phyloP scores from a whole-genome alignment of 2,113 vertebrate species.

The Archilochus colubris region DNA sequence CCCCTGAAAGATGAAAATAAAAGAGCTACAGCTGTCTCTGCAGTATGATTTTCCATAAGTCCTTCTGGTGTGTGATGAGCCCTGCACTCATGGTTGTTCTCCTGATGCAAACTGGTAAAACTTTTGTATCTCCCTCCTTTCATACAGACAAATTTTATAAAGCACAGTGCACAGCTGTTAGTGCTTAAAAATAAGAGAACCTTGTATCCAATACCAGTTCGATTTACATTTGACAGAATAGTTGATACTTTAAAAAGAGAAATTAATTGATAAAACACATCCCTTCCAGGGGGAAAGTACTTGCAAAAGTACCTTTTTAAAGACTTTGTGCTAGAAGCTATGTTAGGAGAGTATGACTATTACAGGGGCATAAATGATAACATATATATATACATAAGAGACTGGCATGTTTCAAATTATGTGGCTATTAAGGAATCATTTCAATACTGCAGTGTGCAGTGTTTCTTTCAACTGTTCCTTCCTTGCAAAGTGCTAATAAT shows the following conservation, averaged over 20 bases:
- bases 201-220: neutral
- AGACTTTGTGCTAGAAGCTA: neutral
- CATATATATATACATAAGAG: neutral
- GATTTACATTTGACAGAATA: neutral
- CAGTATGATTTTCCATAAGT: neutral
- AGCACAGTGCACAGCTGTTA: neutral
- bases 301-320: neutral
- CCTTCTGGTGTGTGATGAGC: neutral
- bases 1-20: neutral
- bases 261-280: neutral
- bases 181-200: neutral
- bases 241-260: neutral
- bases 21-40: neutral
- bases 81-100: neutral
- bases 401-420: neutral
- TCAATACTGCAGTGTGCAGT: neutral
- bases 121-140: neutral
- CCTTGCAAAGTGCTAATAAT: neutral
- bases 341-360: neutral
- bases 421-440: neutral
- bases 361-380: neutral
- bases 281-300: neutral
- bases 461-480: neutral
- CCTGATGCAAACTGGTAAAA: neutral
- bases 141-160: neutral